Conservation (phyloP, 2,113 vertebrate species). For the Ariopsis seemanni region DNA sequence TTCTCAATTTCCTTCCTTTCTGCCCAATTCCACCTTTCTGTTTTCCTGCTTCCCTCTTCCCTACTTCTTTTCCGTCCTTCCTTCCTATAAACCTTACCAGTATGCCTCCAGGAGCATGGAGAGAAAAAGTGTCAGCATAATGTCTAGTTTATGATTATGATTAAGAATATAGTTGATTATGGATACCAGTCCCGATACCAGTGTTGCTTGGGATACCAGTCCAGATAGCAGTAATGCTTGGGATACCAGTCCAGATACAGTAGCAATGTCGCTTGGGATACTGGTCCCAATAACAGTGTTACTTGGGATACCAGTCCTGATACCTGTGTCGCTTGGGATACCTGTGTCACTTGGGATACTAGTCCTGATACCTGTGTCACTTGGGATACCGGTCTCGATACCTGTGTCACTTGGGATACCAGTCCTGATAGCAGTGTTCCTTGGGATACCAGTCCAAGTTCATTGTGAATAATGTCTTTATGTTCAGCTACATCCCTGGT, state of each 20-base stretch:
- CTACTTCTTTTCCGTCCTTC: not conserved
- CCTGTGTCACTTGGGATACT: not conserved
- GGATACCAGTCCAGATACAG: not conserved
- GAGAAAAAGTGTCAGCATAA: not conserved
- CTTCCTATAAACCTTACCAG: not conserved
- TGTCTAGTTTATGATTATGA: too few species aligned
- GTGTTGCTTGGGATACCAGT: not conserved
- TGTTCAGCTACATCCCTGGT: slow-evolving; percentile 7
- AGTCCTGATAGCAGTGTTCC: not conserved
- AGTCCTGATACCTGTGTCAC: not conserved
- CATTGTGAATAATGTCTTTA: not conserved
- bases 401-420: not conserved
- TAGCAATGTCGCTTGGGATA: not conserved
- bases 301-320: not conserved
- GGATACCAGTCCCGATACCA: not conserved
- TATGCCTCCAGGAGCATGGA: not conserved
- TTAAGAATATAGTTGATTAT: too few species aligned
- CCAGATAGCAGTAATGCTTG: not conserved
- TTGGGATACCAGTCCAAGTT: not conserved
- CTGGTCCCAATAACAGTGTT: not conserved
- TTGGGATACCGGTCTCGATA: not conserved
- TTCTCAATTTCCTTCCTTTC: not conserved
- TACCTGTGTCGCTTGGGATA: not conserved
- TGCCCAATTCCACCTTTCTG: too few species aligned
- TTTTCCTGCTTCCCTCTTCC: not conserved